These are phyloP conservation scores for Osmoderma eremita DNA, from an alignment of 2,888 invertebrate species.

Conservation along the genomic window DNA sequence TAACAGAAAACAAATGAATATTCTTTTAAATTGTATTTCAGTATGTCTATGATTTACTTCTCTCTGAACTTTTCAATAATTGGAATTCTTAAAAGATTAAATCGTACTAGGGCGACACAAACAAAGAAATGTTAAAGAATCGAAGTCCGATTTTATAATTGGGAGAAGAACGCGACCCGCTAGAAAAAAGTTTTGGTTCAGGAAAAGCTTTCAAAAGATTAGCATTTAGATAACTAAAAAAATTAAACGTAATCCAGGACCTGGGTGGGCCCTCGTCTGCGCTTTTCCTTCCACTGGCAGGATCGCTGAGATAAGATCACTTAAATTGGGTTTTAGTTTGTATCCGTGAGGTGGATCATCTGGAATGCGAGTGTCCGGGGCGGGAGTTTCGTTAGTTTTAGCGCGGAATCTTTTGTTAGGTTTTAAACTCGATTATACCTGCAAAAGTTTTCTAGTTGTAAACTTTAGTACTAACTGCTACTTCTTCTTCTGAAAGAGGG, in stretches of 20 bases:
- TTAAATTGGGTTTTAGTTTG: slow-evolving; percentile 35
- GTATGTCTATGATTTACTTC: too few relatives aligned
- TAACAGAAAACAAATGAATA: too few relatives aligned
- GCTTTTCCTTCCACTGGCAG: slow-evolving; percentile 6
- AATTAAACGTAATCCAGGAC: slow-evolving; percentile 32
- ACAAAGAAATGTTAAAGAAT: slow-evolving; percentile 10
- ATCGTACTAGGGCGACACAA: background rate
- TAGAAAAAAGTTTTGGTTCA: slow-evolving; percentile 24
- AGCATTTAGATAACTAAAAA: slow-evolving; percentile 36
- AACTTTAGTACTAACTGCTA: slow-evolving; percentile 14
- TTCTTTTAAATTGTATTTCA: too few relatives aligned
- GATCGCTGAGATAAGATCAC: slow-evolving; percentile 28
- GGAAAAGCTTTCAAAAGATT: slow-evolving; percentile 35
- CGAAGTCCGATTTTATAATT: slow-evolving; percentile 25
- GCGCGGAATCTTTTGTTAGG: background rate
- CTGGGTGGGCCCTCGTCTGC: background rate
- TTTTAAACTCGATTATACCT: background rate
- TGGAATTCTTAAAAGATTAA: too few relatives aligned
- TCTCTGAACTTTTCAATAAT: too few relatives aligned
- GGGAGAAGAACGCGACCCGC: background rate
- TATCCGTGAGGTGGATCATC: slow-evolving; percentile 19
- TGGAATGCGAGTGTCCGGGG: slow-evolving; percentile 10
- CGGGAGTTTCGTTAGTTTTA: slow-evolving; percentile 1
- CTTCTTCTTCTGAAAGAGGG: too few relatives aligned
- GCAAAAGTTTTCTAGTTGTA: background rate